Base-by-base conservation (phyloP, 2,113 vertebrate genomes). In the Python bivittatus region DNA sequence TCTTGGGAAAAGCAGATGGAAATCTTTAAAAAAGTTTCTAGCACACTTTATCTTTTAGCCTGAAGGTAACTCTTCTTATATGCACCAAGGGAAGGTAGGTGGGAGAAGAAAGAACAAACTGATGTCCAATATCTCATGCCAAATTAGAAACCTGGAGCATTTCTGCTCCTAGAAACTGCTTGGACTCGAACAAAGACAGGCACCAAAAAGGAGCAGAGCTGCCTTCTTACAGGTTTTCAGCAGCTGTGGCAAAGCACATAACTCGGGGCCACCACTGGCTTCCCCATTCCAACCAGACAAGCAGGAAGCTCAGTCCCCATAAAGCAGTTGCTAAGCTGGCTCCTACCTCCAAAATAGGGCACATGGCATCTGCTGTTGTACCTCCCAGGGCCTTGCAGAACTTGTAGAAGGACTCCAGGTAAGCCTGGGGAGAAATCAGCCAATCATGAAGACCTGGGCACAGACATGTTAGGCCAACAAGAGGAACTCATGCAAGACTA, bases 381-480 rank as follows among this genome's bases (percentile, higher is more conserved):
- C 99, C 99, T 44, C 99, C 99, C n/a, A 99, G 96, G 0, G 97
- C 97, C 84, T 98, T 98, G 96, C 99, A 99, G 98, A 99, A 99
- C 94, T 99, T 99, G 96, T 99, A 99, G 97, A 99, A 99, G 88
- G 99, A 99, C 95, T 99, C 99, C 58, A 99, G 97, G 93, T 99
- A 99, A 38, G 99, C 99, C 99, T 99, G 93, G 60, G 91, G 95
- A 12, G 44, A 52, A 42, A 79, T 9, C 6, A 22, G 17, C 33
- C 72, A 22, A 38, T 1, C 6, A 33, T 79, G 33, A 42, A 38
- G 33, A 38, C 7, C 72, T 22, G 72, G 72, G 44, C 44, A 12
- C 9, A 91, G 93, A 2, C 93, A 83, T 94, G 25, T 27, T 6
- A 8, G 52, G 53, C 86, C 57, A 27, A 6, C 6, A 52, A 6